These are phyloP conservation scores for Portunus trituberculatus DNA, from an alignment of 1,140 invertebrate genomes.

Conservation along the genomic window DNA sequence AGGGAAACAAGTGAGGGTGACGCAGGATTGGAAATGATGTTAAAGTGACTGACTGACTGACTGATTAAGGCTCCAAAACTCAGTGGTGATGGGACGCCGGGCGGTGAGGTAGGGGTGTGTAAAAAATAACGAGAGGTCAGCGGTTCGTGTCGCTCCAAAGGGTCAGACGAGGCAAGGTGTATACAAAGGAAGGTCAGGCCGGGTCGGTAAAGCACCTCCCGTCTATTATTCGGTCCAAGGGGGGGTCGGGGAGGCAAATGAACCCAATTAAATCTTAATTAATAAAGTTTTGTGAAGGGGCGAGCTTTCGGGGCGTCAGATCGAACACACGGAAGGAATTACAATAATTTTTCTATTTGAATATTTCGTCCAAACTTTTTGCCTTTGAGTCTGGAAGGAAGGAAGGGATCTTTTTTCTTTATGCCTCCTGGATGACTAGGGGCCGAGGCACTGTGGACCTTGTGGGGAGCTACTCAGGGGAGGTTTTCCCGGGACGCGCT, in stretches of 20 bases:
- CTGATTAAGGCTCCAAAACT: no score
- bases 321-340: slow-evolving; percentile 69
- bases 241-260: slow-evolving; percentile 32
- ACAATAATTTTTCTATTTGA: slow-evolving; percentile 70
- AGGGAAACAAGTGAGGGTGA: no score
- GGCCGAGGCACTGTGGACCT: slow-evolving; percentile 30
- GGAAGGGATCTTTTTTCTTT: slow-evolving; percentile 52
- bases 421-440: neutral
- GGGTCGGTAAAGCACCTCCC: neutral
- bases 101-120: no score
- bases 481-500: neutral
- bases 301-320: slow-evolving; percentile 48
- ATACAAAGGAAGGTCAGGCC: neutral
- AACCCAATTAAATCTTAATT: slow-evolving; percentile 71
- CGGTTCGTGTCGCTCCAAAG: no score
- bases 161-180: no score
- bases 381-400: slow-evolving; percentile 67
- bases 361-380: slow-evolving; percentile 70
- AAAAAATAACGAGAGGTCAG: no score
- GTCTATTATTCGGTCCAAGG: neutral
- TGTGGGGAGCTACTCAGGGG: neutral
- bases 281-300: slow-evolving; percentile 68
- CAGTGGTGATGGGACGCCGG: no score
- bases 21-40: no score
- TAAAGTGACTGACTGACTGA: no score